Conservation (phyloP, 2,113 vertebrate species). For the Thomomys bottae region DNA sequence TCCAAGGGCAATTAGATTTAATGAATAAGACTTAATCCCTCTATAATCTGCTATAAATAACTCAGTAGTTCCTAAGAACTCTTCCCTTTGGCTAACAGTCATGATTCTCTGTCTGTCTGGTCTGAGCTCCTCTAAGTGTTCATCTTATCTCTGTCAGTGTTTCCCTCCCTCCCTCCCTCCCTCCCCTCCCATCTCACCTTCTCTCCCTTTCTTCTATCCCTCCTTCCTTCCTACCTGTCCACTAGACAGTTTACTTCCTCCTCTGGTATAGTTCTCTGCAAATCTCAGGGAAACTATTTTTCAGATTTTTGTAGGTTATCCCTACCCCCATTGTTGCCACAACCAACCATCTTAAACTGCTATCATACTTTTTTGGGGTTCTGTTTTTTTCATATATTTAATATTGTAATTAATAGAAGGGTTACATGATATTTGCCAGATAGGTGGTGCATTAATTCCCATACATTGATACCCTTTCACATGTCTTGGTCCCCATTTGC, state of each 20-base stretch:
- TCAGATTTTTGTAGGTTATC: background rate
- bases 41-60: background rate
- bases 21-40: background rate
- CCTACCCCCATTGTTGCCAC: background rate
- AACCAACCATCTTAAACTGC: background rate
- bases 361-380: background rate
- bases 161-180: background rate
- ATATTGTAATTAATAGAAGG: no score
- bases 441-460: no score
- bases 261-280: background rate
- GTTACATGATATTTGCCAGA: no score
- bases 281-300: constrained; percentile 13
- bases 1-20: background rate
- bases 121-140: constrained; percentile 21
- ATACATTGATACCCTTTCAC: no score
- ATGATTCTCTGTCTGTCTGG: background rate
- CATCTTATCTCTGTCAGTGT: background rate
- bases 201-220: no score
- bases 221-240: background rate
- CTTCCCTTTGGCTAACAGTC: background rate
- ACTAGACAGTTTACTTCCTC: background rate
- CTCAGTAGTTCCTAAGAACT: background rate
- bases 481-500: no score
- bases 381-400: no score
- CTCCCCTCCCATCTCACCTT: background rate